Evolutionary conservation across 2,888 invertebrate species (phyloP).

Genomic region (Petrophora chlorosata): DNA sequence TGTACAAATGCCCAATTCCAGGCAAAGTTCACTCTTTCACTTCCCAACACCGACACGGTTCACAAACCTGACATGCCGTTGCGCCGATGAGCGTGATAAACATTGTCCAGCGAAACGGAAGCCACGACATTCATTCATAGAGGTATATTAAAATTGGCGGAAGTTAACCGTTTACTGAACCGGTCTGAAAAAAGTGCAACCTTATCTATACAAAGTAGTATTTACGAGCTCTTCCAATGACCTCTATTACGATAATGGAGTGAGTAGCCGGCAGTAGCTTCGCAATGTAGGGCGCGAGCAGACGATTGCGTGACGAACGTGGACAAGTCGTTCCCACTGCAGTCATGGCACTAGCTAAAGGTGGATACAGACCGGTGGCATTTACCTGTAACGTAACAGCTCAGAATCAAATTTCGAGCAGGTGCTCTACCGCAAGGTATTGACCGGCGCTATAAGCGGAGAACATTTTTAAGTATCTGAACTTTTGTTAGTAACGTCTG

Average conservation of each 20-base stretch:
- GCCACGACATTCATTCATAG: conserved; percentile 51
- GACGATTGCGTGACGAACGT: conserved; percentile 57
- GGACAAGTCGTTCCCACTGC: conserved; percentile 45
- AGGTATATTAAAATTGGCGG: conserved; percentile 52
- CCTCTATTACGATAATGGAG: conserved; percentile 57
- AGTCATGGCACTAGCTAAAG: conserved; percentile 37
- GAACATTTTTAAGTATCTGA: too few relatives aligned
- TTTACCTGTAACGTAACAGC: too few relatives aligned
- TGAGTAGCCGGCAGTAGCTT: conserved; percentile 43
- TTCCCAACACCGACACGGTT: conserved; percentile 68
- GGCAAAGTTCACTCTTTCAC: conserved; percentile 45
- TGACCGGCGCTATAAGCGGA: too few relatives aligned
- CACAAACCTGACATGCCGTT: conserved; percentile 42
- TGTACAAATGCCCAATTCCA: conserved; percentile 14
- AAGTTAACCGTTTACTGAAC: conserved; percentile 51
- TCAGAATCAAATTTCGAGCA: too few relatives aligned
- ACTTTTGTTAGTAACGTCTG: too few relatives aligned
- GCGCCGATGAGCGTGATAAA: conserved; percentile 58
- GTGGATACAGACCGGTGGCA: too few relatives aligned
- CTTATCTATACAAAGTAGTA: conserved; percentile 31
- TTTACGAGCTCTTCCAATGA: conserved; percentile 39
- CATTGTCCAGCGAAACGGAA: conserved; percentile 52
- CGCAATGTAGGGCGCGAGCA: conserved; percentile 46
- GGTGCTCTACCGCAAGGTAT: too few relatives aligned
- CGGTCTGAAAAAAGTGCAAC: conserved; percentile 35